Evolutionary conservation across 2,888 invertebrate genomes (phyloP).

Genomic region (Prostheceraeus crozeri): DNA sequence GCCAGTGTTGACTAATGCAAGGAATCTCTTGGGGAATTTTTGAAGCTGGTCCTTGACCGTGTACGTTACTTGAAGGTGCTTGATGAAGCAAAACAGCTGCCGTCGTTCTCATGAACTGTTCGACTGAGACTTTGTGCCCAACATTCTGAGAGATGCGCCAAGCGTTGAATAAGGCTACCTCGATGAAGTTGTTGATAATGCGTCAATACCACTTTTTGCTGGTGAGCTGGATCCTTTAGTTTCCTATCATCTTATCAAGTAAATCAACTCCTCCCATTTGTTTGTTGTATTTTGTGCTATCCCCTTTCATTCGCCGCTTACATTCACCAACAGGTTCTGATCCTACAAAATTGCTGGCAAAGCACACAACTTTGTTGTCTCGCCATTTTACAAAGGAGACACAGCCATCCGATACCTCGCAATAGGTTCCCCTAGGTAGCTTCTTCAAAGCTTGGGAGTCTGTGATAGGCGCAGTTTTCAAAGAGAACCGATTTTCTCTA

Average conservation of each 20-base stretch:
- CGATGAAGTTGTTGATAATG: constrained; percentile 17
- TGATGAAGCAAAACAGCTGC: background rate
- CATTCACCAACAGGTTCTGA: constrained; percentile 1
- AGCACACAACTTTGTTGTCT: constrained; percentile 11
- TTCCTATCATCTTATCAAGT: constrained; percentile 2
- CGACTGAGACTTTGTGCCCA: background rate
- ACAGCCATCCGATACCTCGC: background rate
- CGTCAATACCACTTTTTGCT: constrained; percentile 2
- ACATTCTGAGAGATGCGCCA: constrained; percentile 7
- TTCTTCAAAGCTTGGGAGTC: background rate
- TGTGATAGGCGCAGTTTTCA: background rate
- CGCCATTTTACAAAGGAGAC: constrained; percentile 10
- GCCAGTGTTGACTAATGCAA: constrained; percentile 1
- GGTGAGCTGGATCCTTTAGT: background rate
- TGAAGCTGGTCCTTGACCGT: background rate
- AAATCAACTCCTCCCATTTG: constrained; percentile 20
- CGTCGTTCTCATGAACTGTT: background rate
- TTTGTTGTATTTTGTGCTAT: background rate
- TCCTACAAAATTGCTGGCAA: constrained; percentile 19
- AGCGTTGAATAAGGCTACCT: constrained; percentile 5
- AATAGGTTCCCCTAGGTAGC: background rate
- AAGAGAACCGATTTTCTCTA: background rate
- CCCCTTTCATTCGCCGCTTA: constrained; percentile 3
- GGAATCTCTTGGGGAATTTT: background rate
- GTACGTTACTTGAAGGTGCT: background rate